Percentiles rank a stretch among this genome's conserved stretches.
phyloP scores from a whole-genome alignment of 2,888 invertebrate species.

The Eupithecia inturbata region DNA sequence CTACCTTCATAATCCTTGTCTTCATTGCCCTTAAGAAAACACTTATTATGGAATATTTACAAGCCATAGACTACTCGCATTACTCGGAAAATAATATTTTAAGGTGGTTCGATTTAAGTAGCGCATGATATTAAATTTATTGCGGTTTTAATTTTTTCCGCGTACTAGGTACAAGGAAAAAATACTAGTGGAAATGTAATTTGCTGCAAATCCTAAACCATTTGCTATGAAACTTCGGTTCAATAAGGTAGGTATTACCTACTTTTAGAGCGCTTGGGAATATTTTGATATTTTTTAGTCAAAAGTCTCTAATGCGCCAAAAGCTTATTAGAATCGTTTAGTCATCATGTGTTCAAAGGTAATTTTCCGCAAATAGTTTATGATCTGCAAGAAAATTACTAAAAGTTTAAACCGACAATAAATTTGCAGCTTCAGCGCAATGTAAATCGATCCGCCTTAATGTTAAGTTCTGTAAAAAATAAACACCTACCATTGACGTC shows the following conservation, averaged over 20 bases:
- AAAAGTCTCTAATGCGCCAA: neutral
- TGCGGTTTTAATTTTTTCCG: neutral
- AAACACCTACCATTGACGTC: slow-evolving; percentile 42
- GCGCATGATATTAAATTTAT: neutral
- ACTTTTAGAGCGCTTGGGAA: neutral
- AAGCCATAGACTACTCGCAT: neutral
- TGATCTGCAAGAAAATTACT: neutral
- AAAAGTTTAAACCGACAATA: neutral
- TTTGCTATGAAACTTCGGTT: neutral
- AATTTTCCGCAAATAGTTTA: neutral
- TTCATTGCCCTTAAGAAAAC: slow-evolving; percentile 5
- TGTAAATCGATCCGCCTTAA: neutral
- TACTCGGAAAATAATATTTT: neutral
- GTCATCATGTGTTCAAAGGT: neutral
- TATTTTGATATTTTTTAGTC: neutral
- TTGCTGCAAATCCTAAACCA: neutral
- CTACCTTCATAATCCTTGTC: neutral
- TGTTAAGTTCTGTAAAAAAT: neutral
- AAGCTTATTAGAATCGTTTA: neutral
- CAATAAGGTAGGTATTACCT: neutral
- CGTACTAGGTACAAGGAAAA: neutral
- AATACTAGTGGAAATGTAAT: neutral
- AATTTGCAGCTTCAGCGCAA: neutral
- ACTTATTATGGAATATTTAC: neutral
- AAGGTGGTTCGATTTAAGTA: neutral